Evolutionary conservation across 2,888 invertebrate genomes (phyloP).

Genomic region (Pseudolycoriella hygida): DNA sequence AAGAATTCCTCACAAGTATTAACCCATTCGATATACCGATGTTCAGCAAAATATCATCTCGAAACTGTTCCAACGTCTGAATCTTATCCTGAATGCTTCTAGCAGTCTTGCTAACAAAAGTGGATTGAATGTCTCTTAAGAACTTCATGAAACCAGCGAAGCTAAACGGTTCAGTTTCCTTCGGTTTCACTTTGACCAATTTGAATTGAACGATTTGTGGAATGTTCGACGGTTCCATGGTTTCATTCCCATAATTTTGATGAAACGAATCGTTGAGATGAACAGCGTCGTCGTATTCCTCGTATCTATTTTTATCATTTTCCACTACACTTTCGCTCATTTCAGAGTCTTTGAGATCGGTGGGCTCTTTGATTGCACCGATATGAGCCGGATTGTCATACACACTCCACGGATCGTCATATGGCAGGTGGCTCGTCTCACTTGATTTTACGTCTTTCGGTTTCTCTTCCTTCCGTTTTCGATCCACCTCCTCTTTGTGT

Average conservation of each 20-base stretch:
- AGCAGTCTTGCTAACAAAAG: slow-evolving; percentile 19
- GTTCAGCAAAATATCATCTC: slow-evolving; percentile 37
- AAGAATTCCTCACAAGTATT: too few species aligned
- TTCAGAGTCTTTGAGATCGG: too few species aligned
- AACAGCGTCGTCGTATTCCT: too few species aligned
- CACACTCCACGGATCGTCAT: too few species aligned
- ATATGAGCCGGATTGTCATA: too few species aligned
- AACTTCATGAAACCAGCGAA: slow-evolving; percentile 22
- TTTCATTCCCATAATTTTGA: too few species aligned
- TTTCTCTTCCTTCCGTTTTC: too few species aligned
- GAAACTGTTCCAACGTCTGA: slow-evolving; percentile 18
- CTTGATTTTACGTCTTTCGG: background rate
- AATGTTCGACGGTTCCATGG: too few species aligned
- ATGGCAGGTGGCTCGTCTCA: background rate
- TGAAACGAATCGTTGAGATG: too few species aligned
- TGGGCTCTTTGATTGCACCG: too few species aligned
- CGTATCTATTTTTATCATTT: too few species aligned
- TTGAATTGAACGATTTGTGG: background rate
- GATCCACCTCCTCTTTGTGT: background rate
- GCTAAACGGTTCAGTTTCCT: background rate
- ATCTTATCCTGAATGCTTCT: slow-evolving; percentile 23
- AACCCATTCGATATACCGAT: slow-evolving; percentile 40
- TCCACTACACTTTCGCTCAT: too few species aligned
- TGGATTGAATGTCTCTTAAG: slow-evolving; percentile 20
- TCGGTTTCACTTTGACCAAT: background rate